phyloP scores from a whole-genome alignment of 1,140 invertebrate genomes.

The Trachelipus rathkii region DNA sequence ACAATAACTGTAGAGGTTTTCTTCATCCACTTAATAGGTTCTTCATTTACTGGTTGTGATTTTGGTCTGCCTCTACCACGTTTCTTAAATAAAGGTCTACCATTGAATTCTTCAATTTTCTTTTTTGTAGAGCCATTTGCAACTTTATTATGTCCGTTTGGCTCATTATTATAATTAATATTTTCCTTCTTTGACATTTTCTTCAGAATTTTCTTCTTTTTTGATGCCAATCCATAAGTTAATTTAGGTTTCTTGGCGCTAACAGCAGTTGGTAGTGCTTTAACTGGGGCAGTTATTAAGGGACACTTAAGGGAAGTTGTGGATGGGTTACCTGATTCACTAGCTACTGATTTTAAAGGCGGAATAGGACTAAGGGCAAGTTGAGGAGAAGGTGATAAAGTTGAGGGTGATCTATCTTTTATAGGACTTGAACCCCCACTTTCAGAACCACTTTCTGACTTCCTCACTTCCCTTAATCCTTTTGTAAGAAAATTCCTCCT shows the following conservation, averaged over 20 bases:
- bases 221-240: conserved; percentile 1
- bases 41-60: conserved; percentile 7
- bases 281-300: conserved; percentile 26
- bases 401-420: not conserved
- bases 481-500: conserved; percentile 30
- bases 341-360: not conserved
- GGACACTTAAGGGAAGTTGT: conserved; percentile 22
- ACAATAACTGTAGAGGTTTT: conserved; percentile 41
- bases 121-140: not conserved
- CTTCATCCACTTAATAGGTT: conserved; percentile 33
- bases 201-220: conserved; percentile 18
- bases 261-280: conserved; percentile 3
- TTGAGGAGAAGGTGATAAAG: conserved; percentile 10
- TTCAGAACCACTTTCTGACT: conserved; percentile 35
- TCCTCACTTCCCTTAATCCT: conserved; percentile 40
- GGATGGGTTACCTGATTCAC: not conserved
- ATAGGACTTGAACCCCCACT: conserved; percentile 5
- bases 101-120: not conserved
- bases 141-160: not conserved
- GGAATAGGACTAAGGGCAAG: not conserved
- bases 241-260: conserved; percentile 20
- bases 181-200: not conserved
- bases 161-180: not conserved
- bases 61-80: conserved; percentile 33
- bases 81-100: conserved; percentile 19